A percentile compares a stretch with the other conserved stretches of the same genome.
phyloP scores from a whole-genome alignment of 2,797 vertebrate genomes.

The Thaleichthys pacificus region DNA sequence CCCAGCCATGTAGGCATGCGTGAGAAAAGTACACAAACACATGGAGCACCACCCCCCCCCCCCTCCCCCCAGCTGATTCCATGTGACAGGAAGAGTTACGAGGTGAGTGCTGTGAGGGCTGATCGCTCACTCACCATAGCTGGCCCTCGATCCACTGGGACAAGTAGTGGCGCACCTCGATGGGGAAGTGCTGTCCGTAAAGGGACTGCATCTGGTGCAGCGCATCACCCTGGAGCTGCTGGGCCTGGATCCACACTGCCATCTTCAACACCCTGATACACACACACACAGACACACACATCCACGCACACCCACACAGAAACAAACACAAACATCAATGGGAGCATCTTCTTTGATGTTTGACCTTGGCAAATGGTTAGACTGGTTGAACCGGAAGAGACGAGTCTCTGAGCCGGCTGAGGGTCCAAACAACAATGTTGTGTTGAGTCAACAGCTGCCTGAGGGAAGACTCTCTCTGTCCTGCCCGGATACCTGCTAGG shows the following conservation, averaged over 20 bases:
- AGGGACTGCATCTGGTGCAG: slow-evolving; percentile 96
- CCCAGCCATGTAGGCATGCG: neutral
- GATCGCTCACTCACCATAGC: slow-evolving; percentile 72
- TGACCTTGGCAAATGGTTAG: neutral
- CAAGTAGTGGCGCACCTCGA: slow-evolving; percentile 96
- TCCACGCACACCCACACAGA: neutral
- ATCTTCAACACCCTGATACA: neutral
- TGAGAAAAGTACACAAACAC: neutral
- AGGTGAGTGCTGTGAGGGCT: neutral
- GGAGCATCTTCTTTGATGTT: slow-evolving; percentile 9
- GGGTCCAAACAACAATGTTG: slow-evolving; percentile 7
- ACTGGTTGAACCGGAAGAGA: neutral
- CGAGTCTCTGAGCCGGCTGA: slow-evolving; percentile 17
- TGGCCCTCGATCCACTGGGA: slow-evolving; percentile 94
- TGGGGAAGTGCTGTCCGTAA: slow-evolving; percentile 98
- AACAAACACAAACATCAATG: neutral
- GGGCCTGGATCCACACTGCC: slow-evolving; percentile 80
- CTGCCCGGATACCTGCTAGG: slow-evolving; percentile 27
- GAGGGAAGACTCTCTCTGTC: neutral
- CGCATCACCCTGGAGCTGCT: slow-evolving; percentile 96
- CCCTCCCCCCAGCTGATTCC: too few relatives aligned
- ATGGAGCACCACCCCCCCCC: neutral
- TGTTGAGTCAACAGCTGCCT: slow-evolving; percentile 25
- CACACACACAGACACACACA: slow-evolving; percentile 3
- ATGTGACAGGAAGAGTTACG: too few relatives aligned